phyloP scores from a whole-genome alignment of 2,888 invertebrate species.

The Sarcophaga subvicina region DNA sequence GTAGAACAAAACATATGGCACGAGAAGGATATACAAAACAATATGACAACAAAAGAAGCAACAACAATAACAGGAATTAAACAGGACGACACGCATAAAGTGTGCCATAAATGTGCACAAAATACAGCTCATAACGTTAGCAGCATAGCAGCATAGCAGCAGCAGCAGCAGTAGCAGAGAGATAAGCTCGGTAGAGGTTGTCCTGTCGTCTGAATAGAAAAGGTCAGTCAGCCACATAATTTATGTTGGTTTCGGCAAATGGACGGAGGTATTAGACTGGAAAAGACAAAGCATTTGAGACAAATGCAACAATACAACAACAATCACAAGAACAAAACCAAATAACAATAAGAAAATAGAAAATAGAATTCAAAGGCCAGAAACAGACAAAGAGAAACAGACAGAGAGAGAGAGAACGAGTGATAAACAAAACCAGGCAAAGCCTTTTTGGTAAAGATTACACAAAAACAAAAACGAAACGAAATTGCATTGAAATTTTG shows the following conservation, averaged over 20 bases:
- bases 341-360: too few relatives aligned
- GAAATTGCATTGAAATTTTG: too few relatives aligned
- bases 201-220: background rate
- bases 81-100: background rate
- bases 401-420: background rate
- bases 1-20: background rate
- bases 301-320: slow-evolving; percentile 44
- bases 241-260: background rate
- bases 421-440: too few relatives aligned
- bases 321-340: background rate
- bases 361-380: background rate
- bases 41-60: slow-evolving; percentile 41
- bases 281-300: slow-evolving; percentile 1
- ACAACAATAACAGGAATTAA: slow-evolving; percentile 3
- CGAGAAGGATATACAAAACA: background rate
- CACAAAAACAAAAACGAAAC: too few relatives aligned
- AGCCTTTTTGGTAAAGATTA: too few relatives aligned
- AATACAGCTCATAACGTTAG: background rate
- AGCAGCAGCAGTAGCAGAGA: background rate
- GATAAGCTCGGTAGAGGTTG: background rate
- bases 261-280: background rate
- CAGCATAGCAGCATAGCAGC: background rate
- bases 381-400: background rate
- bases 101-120: background rate
- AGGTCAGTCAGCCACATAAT: background rate